Evolutionary conservation across 1,140 invertebrate genomes (phyloP), one percentile per base, ranked within the genome.

Genomic region (Carcinoscorpius rotundicauda): DNA sequence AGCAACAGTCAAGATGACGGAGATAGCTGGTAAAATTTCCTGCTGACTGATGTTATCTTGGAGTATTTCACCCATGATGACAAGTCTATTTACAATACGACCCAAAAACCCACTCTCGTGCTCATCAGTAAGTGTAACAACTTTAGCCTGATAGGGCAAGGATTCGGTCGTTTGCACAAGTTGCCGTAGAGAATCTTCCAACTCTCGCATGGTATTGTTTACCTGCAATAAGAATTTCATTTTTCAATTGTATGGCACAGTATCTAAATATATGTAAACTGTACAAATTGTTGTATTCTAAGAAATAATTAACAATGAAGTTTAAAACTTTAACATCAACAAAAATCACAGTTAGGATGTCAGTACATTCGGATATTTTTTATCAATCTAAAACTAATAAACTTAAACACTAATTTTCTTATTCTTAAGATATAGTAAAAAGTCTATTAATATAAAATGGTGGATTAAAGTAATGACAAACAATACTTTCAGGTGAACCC

Each of bases 21-120:
- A 93, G 8, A 91, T 73, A 1, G 85, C 82, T 48, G 90, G 88
- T 49, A 94, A 78, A 61, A 93, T 78, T 74, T 93, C 89, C 69
- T 93, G 87, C 66, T 88, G 86, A 50, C 84, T 84, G 9, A 93
- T 76, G 72, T 84, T 86, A 67, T 87, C 85, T 52, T 69, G 69
- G 60, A 89, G 75, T 71, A 86, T 85, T 72, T 91, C 89, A 49
- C 85, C 81, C 71, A 87, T 83, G 66, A 87, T 78, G 4, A 85
- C 78, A 51, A 88, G 74, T 73, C 82, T 83, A 10, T 82, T 82
- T 53, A 89, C 75, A 58, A 88, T 82, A 71, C 83, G 83, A 67
- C 84, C 83, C 65, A 90, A 78, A n/a, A 89, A 81, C 50, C 88
- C 84, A 72, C 84, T 76, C 3, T 85, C 84, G 72, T 87, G 85